Conservation (phyloP, 2,888 invertebrate species). For the Protula sp. region DNA sequence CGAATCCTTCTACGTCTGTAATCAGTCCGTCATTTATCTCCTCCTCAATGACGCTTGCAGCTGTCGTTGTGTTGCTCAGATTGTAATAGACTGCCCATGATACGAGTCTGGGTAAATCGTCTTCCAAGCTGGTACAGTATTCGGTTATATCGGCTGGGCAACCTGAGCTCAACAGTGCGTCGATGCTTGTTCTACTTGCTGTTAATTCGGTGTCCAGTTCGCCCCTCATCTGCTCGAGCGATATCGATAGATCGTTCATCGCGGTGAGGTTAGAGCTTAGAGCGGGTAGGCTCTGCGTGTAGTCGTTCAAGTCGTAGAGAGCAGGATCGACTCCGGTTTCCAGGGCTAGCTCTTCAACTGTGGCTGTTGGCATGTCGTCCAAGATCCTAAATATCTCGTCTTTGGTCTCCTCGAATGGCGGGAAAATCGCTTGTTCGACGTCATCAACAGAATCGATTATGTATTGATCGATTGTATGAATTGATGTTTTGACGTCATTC, state of each 20-base stretch:
- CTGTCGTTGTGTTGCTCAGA: not conserved
- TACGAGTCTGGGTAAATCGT: not conserved
- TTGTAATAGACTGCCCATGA: not conserved
- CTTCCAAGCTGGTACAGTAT: not conserved
- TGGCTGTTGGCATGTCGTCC: not conserved
- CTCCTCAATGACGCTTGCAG: not conserved
- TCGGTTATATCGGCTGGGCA: not conserved
- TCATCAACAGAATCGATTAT: not conserved
- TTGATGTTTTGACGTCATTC: not conserved
- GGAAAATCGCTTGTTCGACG: not conserved
- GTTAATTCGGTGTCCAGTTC: not conserved
- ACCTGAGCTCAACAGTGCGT: not conserved
- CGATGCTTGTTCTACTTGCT: not conserved
- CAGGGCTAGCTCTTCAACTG: not conserved
- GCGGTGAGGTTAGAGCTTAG: not conserved
- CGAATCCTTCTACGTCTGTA: too few species aligned
- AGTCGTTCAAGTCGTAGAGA: not conserved
- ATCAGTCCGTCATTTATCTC: not conserved
- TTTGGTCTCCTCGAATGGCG: not conserved
- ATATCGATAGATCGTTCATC: not conserved
- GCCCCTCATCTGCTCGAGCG: not conserved
- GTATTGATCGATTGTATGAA: not conserved
- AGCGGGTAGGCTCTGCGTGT: not conserved
- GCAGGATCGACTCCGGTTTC: not conserved
- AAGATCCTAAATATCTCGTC: not conserved